Evolutionary conservation across 2,888 invertebrate genomes (phyloP).

Genomic region (Aphidoletes aphidimyza): DNA sequence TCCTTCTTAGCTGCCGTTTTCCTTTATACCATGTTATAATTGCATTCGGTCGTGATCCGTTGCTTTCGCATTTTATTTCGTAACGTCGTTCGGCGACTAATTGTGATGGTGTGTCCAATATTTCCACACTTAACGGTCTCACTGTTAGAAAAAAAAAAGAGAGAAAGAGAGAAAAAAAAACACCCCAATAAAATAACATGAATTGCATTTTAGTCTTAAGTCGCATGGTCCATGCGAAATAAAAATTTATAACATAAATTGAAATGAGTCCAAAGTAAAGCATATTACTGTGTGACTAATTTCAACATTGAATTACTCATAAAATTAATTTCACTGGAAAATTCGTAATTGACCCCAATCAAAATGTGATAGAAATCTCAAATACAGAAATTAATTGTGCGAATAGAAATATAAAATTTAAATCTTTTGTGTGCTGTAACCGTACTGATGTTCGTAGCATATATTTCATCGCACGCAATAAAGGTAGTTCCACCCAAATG

Average conservation of each 20-base stretch:
- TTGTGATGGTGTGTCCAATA: conserved; percentile 75
- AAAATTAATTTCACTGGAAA: background rate
- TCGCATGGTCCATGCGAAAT: background rate
- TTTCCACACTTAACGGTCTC: conserved; percentile 82
- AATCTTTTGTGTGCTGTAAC: too few relatives aligned
- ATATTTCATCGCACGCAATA: background rate
- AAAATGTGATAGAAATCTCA: conserved; percentile 1
- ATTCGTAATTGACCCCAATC: conserved; percentile 15
- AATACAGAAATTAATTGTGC: background rate
- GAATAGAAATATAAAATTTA: background rate
- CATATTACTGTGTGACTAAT: background rate
- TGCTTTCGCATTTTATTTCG: conserved; percentile 84
- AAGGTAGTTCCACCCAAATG: too few relatives aligned
- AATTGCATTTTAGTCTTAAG: too few relatives aligned
- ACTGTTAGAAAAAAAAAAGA: conserved; percentile 69
- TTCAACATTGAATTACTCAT: background rate
- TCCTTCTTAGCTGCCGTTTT: conserved; percentile 81
- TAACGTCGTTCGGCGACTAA: conserved; percentile 85
- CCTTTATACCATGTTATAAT: conserved; percentile 91
- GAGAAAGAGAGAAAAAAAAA: background rate
- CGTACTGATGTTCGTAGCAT: background rate
- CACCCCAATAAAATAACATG: too few relatives aligned
- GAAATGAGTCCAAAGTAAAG: too few relatives aligned
- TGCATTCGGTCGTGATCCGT: conserved; percentile 86
- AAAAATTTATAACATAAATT: background rate